Evolutionary conservation across 92 coral and sea anemone genomes (phyloP).

Genomic region (Porites cylindrica): DNA sequence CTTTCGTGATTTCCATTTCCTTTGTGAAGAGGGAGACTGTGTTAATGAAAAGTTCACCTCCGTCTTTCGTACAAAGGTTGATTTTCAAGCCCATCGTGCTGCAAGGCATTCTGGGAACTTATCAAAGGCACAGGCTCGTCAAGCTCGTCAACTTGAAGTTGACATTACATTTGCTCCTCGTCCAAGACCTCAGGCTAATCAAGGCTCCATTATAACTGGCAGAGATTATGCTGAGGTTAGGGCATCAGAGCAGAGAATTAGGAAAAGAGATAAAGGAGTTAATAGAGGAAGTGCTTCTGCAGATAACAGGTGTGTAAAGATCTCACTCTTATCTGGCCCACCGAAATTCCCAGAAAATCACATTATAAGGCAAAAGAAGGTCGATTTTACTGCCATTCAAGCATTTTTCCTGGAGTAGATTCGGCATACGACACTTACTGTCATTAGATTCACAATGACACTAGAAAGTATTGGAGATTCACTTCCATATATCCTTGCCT

Average conservation of each 20-base stretch:
- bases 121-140: slow-evolving; percentile 94
- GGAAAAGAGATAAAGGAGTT: slow-evolving; percentile 48
- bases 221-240: slow-evolving; percentile 78
- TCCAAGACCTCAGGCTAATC: slow-evolving; percentile 49
- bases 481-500: no score
- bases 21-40: slow-evolving; percentile 97
- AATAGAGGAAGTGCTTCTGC: slow-evolving; percentile 41
- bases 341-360: no score
- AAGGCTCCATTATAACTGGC: slow-evolving; percentile 70
- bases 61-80: slow-evolving; percentile 94
- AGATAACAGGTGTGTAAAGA: slow-evolving; percentile 51
- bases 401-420: no score
- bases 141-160: slow-evolving; percentile 93
- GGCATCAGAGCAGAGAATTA: slow-evolving; percentile 69
- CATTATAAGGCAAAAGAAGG: no score
- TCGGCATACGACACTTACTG: no score
- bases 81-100: slow-evolving; percentile 91
- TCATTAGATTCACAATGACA: no score
- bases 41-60: slow-evolving; percentile 84
- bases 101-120: slow-evolving; percentile 80
- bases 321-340: neutral
- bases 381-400: no score
- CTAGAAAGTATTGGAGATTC: no score
- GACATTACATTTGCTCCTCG: slow-evolving; percentile 86
- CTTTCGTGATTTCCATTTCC: slow-evolving; percentile 84